These are phyloP conservation scores for Silurus lanzhouensis DNA, from an alignment of 2,797 vertebrate species.

Conservation along the genomic window DNA sequence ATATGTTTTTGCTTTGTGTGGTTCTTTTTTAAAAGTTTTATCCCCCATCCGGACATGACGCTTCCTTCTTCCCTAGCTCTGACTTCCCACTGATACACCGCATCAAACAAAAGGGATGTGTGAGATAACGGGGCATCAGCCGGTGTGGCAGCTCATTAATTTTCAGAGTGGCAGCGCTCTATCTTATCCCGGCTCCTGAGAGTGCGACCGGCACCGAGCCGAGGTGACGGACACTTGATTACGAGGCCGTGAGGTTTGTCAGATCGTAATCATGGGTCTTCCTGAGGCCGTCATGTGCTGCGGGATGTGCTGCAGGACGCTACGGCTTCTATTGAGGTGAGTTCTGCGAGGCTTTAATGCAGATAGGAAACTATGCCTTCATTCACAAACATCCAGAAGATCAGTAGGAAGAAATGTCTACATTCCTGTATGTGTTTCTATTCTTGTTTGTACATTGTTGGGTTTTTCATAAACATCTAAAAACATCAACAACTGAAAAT, in stretches of 20 bases:
- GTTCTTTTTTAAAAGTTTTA: not conserved
- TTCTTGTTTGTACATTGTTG: not conserved
- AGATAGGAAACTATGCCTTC: slow-evolving; percentile 17
- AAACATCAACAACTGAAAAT: not conserved
- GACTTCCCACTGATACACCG: slow-evolving; percentile 14
- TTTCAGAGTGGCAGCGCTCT: slow-evolving; percentile 53
- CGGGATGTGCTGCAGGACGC: slow-evolving; percentile 42
- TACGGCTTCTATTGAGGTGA: slow-evolving; percentile 44
- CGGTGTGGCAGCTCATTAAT: slow-evolving; percentile 49
- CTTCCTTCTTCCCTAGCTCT: not conserved
- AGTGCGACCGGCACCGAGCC: slow-evolving; percentile 6
- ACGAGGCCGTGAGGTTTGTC: slow-evolving; percentile 49
- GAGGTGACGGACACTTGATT: slow-evolving; percentile 61
- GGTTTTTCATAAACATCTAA: not conserved
- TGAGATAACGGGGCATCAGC: not conserved
- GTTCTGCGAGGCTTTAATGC: slow-evolving; percentile 18
- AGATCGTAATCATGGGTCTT: slow-evolving; percentile 61
- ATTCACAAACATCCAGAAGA: not conserved
- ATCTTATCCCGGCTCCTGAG: slow-evolving; percentile 32
- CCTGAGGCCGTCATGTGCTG: slow-evolving; percentile 34
- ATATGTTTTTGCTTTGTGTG: not conserved
- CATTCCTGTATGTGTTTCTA: not conserved
- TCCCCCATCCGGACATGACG: not conserved
- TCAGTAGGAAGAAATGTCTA: not conserved
- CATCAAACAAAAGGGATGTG: slow-evolving; percentile 32